These are phyloP conservation scores for Zoanthus sansibaricus DNA, from an alignment of 92 coral and sea anemone species.

Conservation along the genomic window DNA sequence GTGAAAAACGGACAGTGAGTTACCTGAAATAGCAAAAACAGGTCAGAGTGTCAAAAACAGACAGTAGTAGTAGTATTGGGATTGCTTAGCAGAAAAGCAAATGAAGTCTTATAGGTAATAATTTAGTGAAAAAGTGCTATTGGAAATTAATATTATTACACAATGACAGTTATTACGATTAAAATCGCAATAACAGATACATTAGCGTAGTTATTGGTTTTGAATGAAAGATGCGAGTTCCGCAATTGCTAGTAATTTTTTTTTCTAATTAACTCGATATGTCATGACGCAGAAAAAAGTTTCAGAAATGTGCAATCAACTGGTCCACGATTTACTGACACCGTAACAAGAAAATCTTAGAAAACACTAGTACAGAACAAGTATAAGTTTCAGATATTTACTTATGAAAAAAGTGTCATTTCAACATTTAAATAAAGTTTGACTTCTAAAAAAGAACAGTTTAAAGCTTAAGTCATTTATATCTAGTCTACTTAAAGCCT, in stretches of 20 bases:
- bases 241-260: slow-evolving; percentile 53
- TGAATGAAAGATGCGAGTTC: slow-evolving; percentile 60
- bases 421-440: slow-evolving; percentile 47
- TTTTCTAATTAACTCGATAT: slow-evolving; percentile 71
- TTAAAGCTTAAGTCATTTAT: background rate
- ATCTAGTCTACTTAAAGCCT: background rate
- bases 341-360: background rate
- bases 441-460: slow-evolving; percentile 13
- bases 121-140: slow-evolving; percentile 60
- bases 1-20: background rate
- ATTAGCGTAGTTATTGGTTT: slow-evolving; percentile 65
- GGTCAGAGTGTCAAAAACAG: background rate
- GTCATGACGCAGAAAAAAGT: background rate
- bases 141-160: slow-evolving; percentile 57
- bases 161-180: slow-evolving; percentile 71
- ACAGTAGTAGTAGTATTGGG: background rate
- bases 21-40: background rate
- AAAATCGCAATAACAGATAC: slow-evolving; percentile 71
- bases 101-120: background rate
- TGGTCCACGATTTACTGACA: background rate
- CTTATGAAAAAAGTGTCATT: slow-evolving; percentile 49
- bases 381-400: slow-evolving; percentile 33
- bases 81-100: background rate
- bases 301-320: background rate
- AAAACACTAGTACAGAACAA: background rate